Conservation (phyloP, 2,797 vertebrate species). For the Adrianichthys oophorus region DNA sequence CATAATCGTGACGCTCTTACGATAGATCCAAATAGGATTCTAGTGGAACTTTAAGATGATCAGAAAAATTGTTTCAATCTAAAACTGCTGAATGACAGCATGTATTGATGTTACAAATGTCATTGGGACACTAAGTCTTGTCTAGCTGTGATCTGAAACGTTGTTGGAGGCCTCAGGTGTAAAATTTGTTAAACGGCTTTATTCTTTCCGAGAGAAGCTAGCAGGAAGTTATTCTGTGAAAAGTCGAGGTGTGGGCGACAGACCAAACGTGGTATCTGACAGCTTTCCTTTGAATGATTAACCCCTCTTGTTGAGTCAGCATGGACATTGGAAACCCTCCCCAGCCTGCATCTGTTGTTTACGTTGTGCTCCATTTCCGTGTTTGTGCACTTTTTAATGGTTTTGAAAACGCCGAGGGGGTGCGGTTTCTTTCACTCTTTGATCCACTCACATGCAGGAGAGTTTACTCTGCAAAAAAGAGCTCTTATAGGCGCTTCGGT, state of each 20-base stretch:
- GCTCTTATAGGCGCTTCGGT: constrained; percentile 4
- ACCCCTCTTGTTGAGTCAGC: constrained; percentile 58
- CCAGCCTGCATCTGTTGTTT: constrained; percentile 49
- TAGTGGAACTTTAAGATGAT: no score
- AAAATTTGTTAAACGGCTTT: constrained; percentile 5
- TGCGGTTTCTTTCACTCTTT: constrained; percentile 19
- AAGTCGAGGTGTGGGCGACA: constrained; percentile 50
- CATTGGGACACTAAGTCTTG: not conserved
- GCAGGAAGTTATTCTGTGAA: constrained; percentile 59
- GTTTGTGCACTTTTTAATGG: constrained; percentile 18
- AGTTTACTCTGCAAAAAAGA: constrained; percentile 28
- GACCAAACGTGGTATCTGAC: constrained; percentile 50
- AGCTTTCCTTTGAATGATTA: constrained; percentile 70
- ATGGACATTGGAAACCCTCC: constrained; percentile 37
- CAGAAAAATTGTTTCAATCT: no score
- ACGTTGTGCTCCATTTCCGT: constrained; percentile 43
- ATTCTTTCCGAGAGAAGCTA: constrained; percentile 28
- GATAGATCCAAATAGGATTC: no score
- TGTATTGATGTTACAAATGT: not conserved
- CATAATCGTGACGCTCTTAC: no score
- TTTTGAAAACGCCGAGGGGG: constrained; percentile 22
- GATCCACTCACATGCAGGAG: constrained; percentile 9
- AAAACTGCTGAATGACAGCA: no score
- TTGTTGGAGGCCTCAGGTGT: not conserved
- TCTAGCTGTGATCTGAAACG: not conserved